Evolutionary conservation across 2,797 vertebrate genomes (phyloP), one percentile per base, ranked within the genome.

Genomic region (Pangasius larnaudii): DNA sequence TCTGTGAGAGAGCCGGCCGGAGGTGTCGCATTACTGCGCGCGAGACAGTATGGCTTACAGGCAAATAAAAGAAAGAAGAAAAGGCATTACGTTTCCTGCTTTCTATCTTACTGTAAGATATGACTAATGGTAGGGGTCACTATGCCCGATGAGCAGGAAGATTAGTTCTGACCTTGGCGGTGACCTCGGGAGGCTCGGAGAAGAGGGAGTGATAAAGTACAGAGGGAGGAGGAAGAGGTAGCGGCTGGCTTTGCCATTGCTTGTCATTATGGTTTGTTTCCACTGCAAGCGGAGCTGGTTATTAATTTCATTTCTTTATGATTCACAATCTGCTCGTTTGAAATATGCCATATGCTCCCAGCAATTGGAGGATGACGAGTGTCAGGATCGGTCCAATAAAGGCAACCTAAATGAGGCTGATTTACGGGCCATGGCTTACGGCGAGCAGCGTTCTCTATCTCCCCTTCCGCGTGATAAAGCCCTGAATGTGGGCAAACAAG

Each of bases 291-390:
- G 94, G 95, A 94, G 95, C 95, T 96, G 96, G 97, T 96, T 97
- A 97, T 97, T 97, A 97, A 97, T 98, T 97, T 97, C 97, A 97
- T 97, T 96, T 97, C 93, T 97, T 97, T 97, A 97, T 97, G 96
- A 97, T 97, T 97, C 96, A 95, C 97, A 98, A 97, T 97, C 97
- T 98, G 97, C 94, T 97, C 96, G 96, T 91, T 97, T 97, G 97
- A 97, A 96, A 97, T 96, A 97, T 96, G 96, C 97, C 97, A 98
- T 98, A 98, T 98, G 97, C 96, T 97, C 96, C 94, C 95, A 97
- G 97, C 96, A 96, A 97, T 97, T 97, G 96, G 96, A 96, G 96
- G 96, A 97, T 97, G 97, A 97, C 96, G 96, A 97, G 96, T 97
- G 97, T 97, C 96, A 97, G 96, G 96, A 96, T 96, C 95, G 96